Percentiles rank a stretch among this genome's conserved stretches.
Evolutionary conservation across 1,140 invertebrate species (phyloP).

Genomic region (Tetramorium alpestre): DNA sequence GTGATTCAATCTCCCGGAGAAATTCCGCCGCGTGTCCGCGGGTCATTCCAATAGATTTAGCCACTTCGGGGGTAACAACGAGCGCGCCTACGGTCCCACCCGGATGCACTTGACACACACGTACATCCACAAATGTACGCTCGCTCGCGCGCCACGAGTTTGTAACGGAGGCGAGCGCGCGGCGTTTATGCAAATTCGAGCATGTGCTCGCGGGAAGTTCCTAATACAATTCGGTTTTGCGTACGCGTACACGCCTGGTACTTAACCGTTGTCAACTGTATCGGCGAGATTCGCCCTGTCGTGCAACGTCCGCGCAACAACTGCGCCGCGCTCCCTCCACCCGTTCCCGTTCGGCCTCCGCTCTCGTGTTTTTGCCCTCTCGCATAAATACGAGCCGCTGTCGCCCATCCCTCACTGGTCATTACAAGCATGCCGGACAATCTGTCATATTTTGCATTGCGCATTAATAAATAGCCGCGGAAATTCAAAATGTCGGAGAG

Average conservation of each 20-base stretch:
- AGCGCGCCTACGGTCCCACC: constrained; percentile 41
- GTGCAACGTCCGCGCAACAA: constrained; percentile 48
- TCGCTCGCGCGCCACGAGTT: constrained; percentile 29
- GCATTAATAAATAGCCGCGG: background rate
- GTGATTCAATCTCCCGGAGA: constrained; percentile 13
- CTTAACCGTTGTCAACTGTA: constrained; percentile 75
- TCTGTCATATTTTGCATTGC: background rate
- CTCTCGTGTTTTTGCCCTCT: constrained; percentile 3
- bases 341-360: background rate
- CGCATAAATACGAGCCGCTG: constrained; percentile 25
- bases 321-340: constrained; percentile 26
- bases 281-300: constrained; percentile 62
- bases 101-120: background rate
- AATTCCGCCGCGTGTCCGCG: background rate
- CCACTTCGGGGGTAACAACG: constrained; percentile 45
- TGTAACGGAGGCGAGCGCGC: constrained; percentile 68
- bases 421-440: background rate
- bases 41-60: constrained; percentile 58
- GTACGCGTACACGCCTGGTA: constrained; percentile 78
- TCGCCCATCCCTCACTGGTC: constrained; percentile 6
- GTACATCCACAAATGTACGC: background rate
- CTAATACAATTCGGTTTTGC: constrained; percentile 82
- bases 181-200: constrained; percentile 80
- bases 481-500: background rate
- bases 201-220: constrained; percentile 79